phyloP scores from a whole-genome alignment of 2,888 invertebrate species.

The Cantharis rufa region DNA sequence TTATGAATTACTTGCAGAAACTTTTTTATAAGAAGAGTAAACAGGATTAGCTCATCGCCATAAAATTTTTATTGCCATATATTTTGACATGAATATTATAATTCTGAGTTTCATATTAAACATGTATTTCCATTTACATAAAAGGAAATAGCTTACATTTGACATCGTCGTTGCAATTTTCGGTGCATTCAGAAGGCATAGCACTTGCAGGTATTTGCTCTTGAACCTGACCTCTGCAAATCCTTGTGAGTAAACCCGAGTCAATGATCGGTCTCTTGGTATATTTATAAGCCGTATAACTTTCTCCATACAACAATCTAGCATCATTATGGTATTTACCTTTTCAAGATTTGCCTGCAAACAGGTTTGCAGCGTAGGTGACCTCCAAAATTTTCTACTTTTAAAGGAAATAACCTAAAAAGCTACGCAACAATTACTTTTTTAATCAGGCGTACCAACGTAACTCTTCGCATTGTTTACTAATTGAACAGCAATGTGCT shows the following conservation, averaged over 20 bases:
- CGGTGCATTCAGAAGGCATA: not conserved
- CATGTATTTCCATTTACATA: not conserved
- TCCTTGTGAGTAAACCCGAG: not conserved
- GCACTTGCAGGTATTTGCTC: slow-evolving; percentile 2
- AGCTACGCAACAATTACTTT: not conserved
- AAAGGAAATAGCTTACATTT: not conserved
- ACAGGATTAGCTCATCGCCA: not conserved
- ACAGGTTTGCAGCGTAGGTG: not conserved
- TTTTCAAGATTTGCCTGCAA: not conserved
- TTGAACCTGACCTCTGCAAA: slow-evolving; percentile 25
- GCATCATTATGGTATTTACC: not conserved
- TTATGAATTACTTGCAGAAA: not conserved
- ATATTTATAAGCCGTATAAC: not conserved
- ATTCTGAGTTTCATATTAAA: not conserved
- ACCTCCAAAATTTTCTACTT: not conserved
- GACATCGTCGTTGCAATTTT: not conserved
- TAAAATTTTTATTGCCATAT: not conserved
- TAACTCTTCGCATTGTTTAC: not conserved
- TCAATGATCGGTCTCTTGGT: not conserved
- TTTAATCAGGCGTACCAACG: not conserved
- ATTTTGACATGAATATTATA: not conserved
- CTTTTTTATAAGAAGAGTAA: not conserved
- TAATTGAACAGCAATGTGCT: not conserved
- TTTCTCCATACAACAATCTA: not conserved
- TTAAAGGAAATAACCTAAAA: not conserved